Conservation (phyloP, 2,113 vertebrate genomes). For the Nerophis lumbriciformis region DNA sequence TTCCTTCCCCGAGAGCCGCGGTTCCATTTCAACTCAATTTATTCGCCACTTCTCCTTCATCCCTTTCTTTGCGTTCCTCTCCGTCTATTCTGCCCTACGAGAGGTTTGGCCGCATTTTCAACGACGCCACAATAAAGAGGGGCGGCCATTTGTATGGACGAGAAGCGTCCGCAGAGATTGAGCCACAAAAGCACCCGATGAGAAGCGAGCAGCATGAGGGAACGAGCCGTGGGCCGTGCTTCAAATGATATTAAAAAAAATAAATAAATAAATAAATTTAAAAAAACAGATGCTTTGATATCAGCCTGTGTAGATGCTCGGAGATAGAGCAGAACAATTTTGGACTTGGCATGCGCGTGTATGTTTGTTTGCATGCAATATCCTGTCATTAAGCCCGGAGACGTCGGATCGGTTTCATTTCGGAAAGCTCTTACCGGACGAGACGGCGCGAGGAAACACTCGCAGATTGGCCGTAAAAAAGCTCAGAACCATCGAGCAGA, state of each 20-base stretch:
- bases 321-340: conserved; percentile 24
- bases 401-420: conserved; percentile 26
- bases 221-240: conserved; percentile 4
- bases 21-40: conserved; percentile 69
- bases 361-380: conserved; percentile 35
- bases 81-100: conserved; percentile 31
- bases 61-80: conserved; percentile 36
- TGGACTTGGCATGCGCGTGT: conserved; percentile 38
- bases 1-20: conserved; percentile 59
- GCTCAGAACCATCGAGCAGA: conserved; percentile 3
- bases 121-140: conserved; percentile 64
- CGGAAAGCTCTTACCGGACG: conserved; percentile 11
- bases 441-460: conserved; percentile 18
- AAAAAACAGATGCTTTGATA: conserved; percentile 41
- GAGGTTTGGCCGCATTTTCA: conserved; percentile 59
- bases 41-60: conserved; percentile 55
- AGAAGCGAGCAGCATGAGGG: conserved; percentile 27
- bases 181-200: conserved; percentile 53
- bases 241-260: conserved; percentile 9
- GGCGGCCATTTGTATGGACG: conserved; percentile 64
- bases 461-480: conserved; percentile 13
- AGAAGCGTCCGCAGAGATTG: conserved; percentile 49
- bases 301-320: conserved; percentile 28
- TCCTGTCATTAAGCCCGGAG: conserved; percentile 5
- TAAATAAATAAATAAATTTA: background rate